phyloP scores from a whole-genome alignment of 2,797 vertebrate species.

The Meda fulgida region DNA sequence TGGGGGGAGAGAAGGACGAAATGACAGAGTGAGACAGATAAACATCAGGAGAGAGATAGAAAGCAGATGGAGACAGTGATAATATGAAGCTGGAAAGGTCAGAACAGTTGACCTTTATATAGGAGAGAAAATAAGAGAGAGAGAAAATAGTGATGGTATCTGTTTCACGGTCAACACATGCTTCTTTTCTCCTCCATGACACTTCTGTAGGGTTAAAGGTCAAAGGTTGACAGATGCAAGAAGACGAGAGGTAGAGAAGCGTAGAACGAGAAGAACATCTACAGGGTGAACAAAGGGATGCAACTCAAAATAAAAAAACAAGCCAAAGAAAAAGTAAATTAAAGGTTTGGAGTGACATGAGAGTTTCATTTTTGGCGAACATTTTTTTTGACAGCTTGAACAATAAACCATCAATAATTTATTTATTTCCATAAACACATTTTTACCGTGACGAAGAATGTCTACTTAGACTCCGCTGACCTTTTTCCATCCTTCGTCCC shows the following conservation, averaged over 20 bases:
- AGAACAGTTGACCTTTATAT: conserved; percentile 60
- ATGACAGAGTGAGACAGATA: conserved; percentile 33
- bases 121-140: conserved; percentile 43
- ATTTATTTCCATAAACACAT: conserved; percentile 36
- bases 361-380: not conserved
- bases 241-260: conserved; percentile 60
- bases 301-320: not conserved
- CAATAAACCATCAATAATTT: conserved; percentile 9
- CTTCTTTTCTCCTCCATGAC: conserved; percentile 53
- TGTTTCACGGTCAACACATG: conserved; percentile 70
- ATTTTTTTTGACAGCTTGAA: not conserved
- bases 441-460: conserved; percentile 21
- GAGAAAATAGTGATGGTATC: conserved; percentile 57
- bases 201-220: conserved; percentile 68
- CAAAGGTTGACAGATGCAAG: conserved; percentile 80
- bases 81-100: conserved; percentile 34
- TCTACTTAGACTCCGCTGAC: conserved; percentile 31
- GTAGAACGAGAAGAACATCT: conserved; percentile 65
- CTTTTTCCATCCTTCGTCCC: conserved; percentile 13
- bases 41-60: conserved; percentile 50
- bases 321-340: not conserved
- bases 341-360: not conserved
- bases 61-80: conserved; percentile 50
- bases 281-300: conserved; percentile 56
- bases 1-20: conserved; percentile 8